Evolutionary conservation across 2,888 invertebrate genomes (phyloP).

Genomic region (Anagyrus pseudococci): DNA sequence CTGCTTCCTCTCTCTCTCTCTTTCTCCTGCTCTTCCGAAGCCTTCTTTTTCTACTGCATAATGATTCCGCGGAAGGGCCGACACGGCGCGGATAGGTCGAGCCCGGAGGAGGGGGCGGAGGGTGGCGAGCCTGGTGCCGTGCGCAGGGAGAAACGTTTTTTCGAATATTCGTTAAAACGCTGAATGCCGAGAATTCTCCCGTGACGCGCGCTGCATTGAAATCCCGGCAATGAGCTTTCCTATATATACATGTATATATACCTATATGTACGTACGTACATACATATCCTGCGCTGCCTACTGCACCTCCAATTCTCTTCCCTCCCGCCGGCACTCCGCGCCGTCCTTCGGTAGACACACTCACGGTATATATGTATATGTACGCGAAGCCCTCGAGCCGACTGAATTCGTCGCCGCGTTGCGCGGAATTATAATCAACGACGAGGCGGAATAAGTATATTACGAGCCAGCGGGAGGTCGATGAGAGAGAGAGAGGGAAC

Average conservation of each 20-base stretch:
- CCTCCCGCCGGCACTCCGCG: too few relatives aligned
- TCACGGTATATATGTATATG: too few relatives aligned
- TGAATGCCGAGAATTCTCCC: constrained; percentile 34
- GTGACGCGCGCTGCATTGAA: constrained; percentile 39
- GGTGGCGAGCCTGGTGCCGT: neutral
- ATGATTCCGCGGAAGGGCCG: constrained; percentile 28
- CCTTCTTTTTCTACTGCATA: constrained; percentile 39
- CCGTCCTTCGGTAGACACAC: too few relatives aligned
- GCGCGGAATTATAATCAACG: neutral
- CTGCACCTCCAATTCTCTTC: too few relatives aligned
- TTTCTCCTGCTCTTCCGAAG: neutral
- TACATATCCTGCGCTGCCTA: too few relatives aligned
- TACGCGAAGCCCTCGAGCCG: neutral
- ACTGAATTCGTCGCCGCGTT: constrained; percentile 4
- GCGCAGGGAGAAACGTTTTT: constrained; percentile 19
- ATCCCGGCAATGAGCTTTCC: constrained; percentile 38
- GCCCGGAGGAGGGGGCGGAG: neutral
- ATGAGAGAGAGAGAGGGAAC: too few relatives aligned
- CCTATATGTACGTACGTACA: neutral
- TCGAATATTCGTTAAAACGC: constrained; percentile 39
- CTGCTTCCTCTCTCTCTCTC: constrained; percentile 6
- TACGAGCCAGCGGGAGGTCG: neutral
- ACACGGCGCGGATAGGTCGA: constrained; percentile 9
- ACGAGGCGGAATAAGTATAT: neutral
- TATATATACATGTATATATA: neutral